Evolutionary conservation across 2,113 vertebrate species (phyloP), one percentile per base, ranked within the genome.

Genomic region (Porphyrio hochstetteri): DNA sequence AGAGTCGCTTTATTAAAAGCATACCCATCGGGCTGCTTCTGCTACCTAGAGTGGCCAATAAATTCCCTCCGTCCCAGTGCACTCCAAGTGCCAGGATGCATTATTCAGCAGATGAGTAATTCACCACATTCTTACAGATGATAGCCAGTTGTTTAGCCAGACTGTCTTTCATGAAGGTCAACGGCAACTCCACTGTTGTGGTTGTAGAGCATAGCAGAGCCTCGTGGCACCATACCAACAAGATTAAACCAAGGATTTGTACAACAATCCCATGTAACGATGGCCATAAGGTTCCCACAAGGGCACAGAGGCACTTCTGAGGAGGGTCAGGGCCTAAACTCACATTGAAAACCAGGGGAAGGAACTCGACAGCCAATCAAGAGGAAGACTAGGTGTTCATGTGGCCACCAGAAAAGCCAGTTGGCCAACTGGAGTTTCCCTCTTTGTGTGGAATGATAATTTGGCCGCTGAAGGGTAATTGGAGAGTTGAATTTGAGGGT

Each of bases 31-130:
- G 75, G 71, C 68, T 88, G 70, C 88, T 86, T 70, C 82, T 94
- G 71, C 85, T 36, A 28, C 79, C 79, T 78, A 64, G 20, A 57
- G 46, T 16, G 56, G 56, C 82, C 36, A 83, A 59, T 67, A 46
- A 88, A 86, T 60, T 96, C 71, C 36, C 79, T 80, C 78, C 42
- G 23, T 85, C 63, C 90, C 90, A 72, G 46, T 6, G 19, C 33
- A 61, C 35, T 81, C 0, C 0, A 68, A 95, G 82, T 48, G 52
- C 56, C 79, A 90, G 76, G 90, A 72, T 57, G 60, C 55, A 78
- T 93, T 92, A 95, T 92, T 95, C 93, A 93, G 76, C 42, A 31
- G 35, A 92, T 95, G 88, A 96, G 82, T 90, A 93, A 88, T 50
- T 63, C 78, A 48, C 56, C 71, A 63, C 93, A 93, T 94, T 96